phyloP scores from a whole-genome alignment of 2,888 invertebrate species.

The Parnassius orleans region DNA sequence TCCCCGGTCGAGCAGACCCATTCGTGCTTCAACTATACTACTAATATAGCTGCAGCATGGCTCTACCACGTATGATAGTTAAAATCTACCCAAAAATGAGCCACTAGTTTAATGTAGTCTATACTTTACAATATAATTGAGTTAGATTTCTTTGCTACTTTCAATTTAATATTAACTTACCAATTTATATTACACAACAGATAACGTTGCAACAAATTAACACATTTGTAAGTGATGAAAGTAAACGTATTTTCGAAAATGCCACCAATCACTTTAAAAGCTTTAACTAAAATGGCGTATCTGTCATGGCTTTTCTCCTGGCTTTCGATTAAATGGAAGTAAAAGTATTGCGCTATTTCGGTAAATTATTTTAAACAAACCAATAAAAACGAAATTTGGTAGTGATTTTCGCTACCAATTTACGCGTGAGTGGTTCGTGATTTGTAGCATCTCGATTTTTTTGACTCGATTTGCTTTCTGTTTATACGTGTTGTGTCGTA shows the following conservation, averaged over 20 bases:
- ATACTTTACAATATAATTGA: no score
- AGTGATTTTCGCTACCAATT: slow-evolving; percentile 58
- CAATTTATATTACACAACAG: slow-evolving; percentile 4
- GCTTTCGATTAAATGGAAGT: slow-evolving; percentile 60
- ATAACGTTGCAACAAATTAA: slow-evolving; percentile 27
- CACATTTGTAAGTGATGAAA: slow-evolving; percentile 33
- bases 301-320: slow-evolving; percentile 35
- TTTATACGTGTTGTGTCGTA: slow-evolving; percentile 28
- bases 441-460: slow-evolving; percentile 53
- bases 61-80: no score
- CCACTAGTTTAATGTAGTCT: no score
- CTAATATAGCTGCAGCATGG: no score
- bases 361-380: slow-evolving; percentile 62
- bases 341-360: slow-evolving; percentile 59
- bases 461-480: slow-evolving; percentile 39
- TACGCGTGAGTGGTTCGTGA: slow-evolving; percentile 72
- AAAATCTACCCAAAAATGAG: no score
- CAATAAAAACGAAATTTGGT: slow-evolving; percentile 57
- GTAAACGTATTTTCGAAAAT: slow-evolving; percentile 33
- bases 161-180: no score
- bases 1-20: no score
- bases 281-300: slow-evolving; percentile 35
- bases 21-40: no score
- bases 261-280: slow-evolving; percentile 43
- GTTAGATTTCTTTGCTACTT: no score